Evolutionary conservation across 2,797 vertebrate species (phyloP), one percentile per base, ranked within the genome.

Genomic region (Typhlichthys eigenmanni): DNA sequence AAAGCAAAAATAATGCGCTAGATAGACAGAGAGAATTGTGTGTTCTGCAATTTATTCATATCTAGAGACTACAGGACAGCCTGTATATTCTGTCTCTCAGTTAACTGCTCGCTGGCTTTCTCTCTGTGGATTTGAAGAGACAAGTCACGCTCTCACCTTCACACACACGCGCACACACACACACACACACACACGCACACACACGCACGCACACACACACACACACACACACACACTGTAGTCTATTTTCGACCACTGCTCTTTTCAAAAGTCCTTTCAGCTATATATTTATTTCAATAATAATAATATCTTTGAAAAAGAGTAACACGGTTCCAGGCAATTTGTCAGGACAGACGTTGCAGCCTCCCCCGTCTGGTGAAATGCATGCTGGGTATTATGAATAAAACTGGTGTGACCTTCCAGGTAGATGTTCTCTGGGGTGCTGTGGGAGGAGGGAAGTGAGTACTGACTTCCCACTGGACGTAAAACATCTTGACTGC

Each of bases 381-480:
- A 54, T 60, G 67, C 62, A 72, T 55, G 50, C 46, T 63, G 61
- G 68, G 47, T 66, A 51, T 60, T 64, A 64, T 34, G 49, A 64
- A 68, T 81, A 55, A 63, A 53, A 43, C 47, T 62, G 4, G 60
- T 60, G 66, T 80, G 74, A 74, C 62, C 68, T 60, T 69, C 49
- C 60, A 71, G 51, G 64, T 74, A 69, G 54, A 75, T 61, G 65
- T 34, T 74, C 58, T 66, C 32, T 69, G 32, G 38, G 51, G 61
- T 7, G 34, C n/a, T 0, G 48, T 76, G 68, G 71, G 70, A 66
- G 69, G 79, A 73, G 64, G 45, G 68, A 76, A 74, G 49, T 71
- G 57, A 29, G 55, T 16, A 38, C 55, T 29, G 54, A 13, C 69
- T 63, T 24, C 58, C 56, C 34, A 62, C 60, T 66, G 56, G 57